Conservation (phyloP, 2,797 vertebrate genomes). For the Sebastes iracundus region DNA sequence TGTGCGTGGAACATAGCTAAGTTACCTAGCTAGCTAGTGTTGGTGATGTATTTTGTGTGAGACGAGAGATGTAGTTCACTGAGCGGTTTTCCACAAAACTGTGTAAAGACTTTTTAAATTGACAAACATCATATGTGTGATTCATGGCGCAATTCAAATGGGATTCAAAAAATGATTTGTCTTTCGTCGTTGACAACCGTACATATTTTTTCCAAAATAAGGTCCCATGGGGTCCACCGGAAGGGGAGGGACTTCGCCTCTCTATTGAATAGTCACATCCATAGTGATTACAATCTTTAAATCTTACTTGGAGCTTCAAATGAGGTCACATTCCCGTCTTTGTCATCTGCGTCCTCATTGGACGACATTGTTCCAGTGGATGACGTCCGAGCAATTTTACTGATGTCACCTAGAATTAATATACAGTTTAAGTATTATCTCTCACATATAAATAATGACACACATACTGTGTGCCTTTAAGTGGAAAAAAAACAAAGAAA, state of each 20-base stretch:
- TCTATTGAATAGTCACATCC: not conserved
- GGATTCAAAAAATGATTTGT: not conserved
- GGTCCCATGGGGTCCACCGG: not conserved
- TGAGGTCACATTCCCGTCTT: constrained; percentile 78
- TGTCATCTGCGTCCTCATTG: constrained; percentile 87
- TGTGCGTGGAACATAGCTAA: not conserved
- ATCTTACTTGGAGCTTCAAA: constrained; percentile 87
- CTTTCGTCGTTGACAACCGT: not conserved
- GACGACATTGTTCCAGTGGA: constrained; percentile 90
- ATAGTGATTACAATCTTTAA: not conserved
- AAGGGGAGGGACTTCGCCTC: not conserved
- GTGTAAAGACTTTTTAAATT: not conserved
- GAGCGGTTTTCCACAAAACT: not conserved
- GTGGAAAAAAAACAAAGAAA: not conserved
- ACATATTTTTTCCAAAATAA: not conserved
- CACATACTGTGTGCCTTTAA: not conserved
- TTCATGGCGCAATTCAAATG: not conserved
- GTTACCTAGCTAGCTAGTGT: not conserved
- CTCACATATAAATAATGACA: not conserved
- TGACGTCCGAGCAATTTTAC: constrained; percentile 83
- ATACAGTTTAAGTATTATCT: not conserved
- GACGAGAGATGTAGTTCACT: not conserved
- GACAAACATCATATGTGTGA: not conserved
- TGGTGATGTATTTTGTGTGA: not conserved
- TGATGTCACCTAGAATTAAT: constrained; percentile 83